Conservation (phyloP, 2,113 vertebrate species). For the Cyprichromis sp. region DNA sequence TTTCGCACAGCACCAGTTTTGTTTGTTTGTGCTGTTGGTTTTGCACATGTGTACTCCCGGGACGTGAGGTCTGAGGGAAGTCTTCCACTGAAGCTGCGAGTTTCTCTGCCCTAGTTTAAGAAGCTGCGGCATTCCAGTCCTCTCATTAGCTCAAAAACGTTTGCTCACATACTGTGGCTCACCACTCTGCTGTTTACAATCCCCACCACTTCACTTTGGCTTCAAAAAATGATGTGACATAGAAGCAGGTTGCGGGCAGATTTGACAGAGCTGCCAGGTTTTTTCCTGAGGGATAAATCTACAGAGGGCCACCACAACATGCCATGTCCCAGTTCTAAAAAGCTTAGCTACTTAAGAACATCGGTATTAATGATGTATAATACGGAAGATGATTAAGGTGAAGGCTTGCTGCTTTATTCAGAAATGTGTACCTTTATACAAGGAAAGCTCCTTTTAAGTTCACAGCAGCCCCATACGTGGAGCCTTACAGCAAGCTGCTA, state of each 20-base stretch:
- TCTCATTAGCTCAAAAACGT: slow-evolving; percentile 58
- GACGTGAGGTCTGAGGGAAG: slow-evolving; percentile 34
- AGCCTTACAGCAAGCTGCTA: slow-evolving; percentile 39
- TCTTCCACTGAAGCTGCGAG: slow-evolving; percentile 18
- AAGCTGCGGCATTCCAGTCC: background rate
- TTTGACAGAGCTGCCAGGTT: slow-evolving; percentile 50
- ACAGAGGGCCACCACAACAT: slow-evolving; percentile 19
- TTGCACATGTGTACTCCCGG: slow-evolving; percentile 21
- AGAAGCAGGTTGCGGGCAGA: slow-evolving; percentile 53
- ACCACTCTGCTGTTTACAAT: slow-evolving; percentile 57
- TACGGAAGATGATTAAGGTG: slow-evolving; percentile 48
- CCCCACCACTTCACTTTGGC: slow-evolving; percentile 31
- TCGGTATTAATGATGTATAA: slow-evolving; percentile 58
- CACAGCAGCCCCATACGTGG: background rate
- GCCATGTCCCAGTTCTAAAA: slow-evolving; percentile 35
- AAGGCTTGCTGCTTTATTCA: slow-evolving; percentile 35
- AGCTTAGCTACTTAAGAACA: slow-evolving; percentile 48
- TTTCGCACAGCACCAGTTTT: background rate
- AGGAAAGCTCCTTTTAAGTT: slow-evolving; percentile 36
- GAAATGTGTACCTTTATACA: slow-evolving; percentile 42
- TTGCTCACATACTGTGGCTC: slow-evolving; percentile 48
- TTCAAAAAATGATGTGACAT: slow-evolving; percentile 53
- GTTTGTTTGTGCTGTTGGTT: slow-evolving; percentile 17
- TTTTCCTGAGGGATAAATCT: slow-evolving; percentile 22
- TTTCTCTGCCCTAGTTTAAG: slow-evolving; percentile 48